Conservation (phyloP, 2,888 invertebrate species). For the Torymus tubicola region DNA sequence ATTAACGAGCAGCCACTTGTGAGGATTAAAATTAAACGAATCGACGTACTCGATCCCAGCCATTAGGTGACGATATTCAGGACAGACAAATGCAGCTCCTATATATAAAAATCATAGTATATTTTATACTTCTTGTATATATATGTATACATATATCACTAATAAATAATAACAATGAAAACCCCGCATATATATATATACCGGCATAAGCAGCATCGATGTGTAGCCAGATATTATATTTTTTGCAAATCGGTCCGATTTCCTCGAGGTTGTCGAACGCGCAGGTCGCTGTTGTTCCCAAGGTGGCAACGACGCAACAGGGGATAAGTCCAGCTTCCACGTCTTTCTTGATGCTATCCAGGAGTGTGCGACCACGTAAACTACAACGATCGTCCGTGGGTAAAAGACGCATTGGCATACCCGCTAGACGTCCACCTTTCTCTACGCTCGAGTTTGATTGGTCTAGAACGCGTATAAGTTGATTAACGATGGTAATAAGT, state of each 20-base stretch:
- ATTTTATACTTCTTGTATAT: background rate
- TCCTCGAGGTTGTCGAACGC: slow-evolving; percentile 93
- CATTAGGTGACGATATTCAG: slow-evolving; percentile 90
- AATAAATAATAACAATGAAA: too few species aligned
- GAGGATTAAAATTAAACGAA: slow-evolving; percentile 95
- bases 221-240: slow-evolving; percentile 91
- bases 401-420: slow-evolving; percentile 86
- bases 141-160: too few species aligned
- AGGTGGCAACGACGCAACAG: slow-evolving; percentile 89
- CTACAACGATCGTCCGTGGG: slow-evolving; percentile 83
- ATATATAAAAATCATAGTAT: background rate
- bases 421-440: slow-evolving; percentile 88
- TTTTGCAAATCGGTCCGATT: slow-evolving; percentile 88
- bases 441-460: slow-evolving; percentile 95
- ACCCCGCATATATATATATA: too few species aligned
- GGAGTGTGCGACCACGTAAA: slow-evolving; percentile 83
- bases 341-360: slow-evolving; percentile 86
- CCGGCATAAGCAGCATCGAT: slow-evolving; percentile 97
- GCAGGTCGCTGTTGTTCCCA: slow-evolving; percentile 92
- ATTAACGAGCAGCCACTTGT: slow-evolving; percentile 96
- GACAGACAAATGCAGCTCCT: slow-evolving; percentile 93
- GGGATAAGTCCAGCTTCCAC: slow-evolving; percentile 88
- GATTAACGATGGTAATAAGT: too few species aligned
- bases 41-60: slow-evolving; percentile 88
- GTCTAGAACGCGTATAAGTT: slow-evolving; percentile 73